Evolutionary conservation across 2,113 vertebrate species (phyloP).

Genomic region (Piprites chloris): DNA sequence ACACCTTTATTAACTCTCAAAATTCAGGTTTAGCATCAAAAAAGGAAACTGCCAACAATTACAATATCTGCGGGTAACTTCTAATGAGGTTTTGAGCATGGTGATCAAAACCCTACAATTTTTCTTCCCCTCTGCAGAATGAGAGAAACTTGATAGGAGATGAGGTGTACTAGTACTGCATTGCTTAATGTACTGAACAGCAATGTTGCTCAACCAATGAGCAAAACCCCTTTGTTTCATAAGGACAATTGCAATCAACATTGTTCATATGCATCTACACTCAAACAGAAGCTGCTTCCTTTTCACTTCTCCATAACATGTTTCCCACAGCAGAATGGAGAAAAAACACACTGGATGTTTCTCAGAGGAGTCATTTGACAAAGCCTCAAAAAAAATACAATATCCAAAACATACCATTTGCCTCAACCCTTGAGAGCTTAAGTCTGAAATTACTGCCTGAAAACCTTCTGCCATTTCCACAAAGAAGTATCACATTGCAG

Average conservation of each 20-base stretch:
- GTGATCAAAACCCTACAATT: not conserved
- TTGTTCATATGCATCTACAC: not conserved
- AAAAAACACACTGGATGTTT: not conserved
- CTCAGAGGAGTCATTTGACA: not conserved
- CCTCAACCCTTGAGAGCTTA: not conserved
- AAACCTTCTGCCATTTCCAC: not conserved
- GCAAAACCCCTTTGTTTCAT: not conserved
- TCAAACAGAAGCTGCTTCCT: not conserved
- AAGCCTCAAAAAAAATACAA: not conserved
- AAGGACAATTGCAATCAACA: not conserved
- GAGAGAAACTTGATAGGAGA: not conserved
- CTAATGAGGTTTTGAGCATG: not conserved
- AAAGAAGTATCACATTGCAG: not conserved
- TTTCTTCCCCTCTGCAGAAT: not conserved
- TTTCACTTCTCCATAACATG: not conserved
- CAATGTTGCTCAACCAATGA: not conserved
- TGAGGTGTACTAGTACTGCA: not conserved
- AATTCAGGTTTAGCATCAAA: not conserved
- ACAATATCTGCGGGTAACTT: not conserved
- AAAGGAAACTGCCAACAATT: not conserved
- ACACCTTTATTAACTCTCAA: constrained; percentile 30
- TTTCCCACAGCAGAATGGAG: not conserved
- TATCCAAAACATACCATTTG: not conserved
- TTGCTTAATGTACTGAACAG: constrained; percentile 8
- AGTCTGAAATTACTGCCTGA: not conserved